Evolutionary conservation across 2,888 invertebrate species (phyloP), one percentile per base, ranked within the genome.

Genomic region (Cosmia pyralina): DNA sequence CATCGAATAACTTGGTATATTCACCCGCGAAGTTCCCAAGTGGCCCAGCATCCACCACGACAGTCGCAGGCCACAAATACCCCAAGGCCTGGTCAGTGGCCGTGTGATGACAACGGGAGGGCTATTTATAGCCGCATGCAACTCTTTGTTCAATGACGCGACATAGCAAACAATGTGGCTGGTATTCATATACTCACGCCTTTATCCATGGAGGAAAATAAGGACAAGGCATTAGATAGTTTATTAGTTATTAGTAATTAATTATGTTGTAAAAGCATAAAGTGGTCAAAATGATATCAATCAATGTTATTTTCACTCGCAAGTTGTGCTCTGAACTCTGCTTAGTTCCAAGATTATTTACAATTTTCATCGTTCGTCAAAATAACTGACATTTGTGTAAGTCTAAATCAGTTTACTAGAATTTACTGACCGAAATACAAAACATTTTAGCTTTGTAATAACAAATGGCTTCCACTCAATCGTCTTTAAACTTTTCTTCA

Each of bases 81-180:
- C 75, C 69, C 84, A 85, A 86, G 84, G 87, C 71, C 84, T 85
- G 87, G 85, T 84, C 85, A 84, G 55, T 77, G 77, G 76, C 87
- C 87, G 73, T 60, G 81, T 48, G 78, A 48, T 70, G 78, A 77
- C 87, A 79, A 72, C 64, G 79, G 68, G 75, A 59, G 44, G 59
- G n/a, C 67, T 85, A 85, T 75, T 65, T 75, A 73, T 85, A 84
- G 75, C 44, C 28, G 41, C 70, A 52, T 82, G 75, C 77, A 73
- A 68, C 60, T 82, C 85, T 84, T 84, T 84, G 86, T 84, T 63
- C 69, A 52, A 22, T 52, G 62, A 46, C 55, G 60, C 50, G 44
- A 19, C n/a, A 22, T 22, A 22, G 28, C 57, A 11, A 52, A 81
- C 81, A 65, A 79, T 50, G 83, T 38, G 52, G 11, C 34, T 46